These are phyloP conservation scores for Euborellia annulipes DNA, from an alignment of 1,140 invertebrate genomes.

Conservation along the genomic window DNA sequence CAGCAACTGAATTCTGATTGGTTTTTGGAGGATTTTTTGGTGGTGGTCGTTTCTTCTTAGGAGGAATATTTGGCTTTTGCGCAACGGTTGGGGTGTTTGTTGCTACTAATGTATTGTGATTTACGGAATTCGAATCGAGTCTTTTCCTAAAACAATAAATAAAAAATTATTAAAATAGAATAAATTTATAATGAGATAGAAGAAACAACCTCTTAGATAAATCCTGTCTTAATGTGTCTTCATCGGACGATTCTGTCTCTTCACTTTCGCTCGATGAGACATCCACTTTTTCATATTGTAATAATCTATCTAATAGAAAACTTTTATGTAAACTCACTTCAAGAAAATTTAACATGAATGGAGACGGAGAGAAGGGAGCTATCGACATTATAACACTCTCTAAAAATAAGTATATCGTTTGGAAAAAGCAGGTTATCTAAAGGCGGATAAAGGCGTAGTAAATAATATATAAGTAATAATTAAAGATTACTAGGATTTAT, in stretches of 20 bases:
- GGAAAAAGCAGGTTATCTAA: too few relatives aligned
- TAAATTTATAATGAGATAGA: neutral
- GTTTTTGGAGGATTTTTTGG: slow-evolving; percentile 16
- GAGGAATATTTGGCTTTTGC: slow-evolving; percentile 12
- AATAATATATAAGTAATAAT: too few relatives aligned
- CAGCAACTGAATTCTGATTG: slow-evolving; percentile 3
- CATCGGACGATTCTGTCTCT: slow-evolving; percentile 75
- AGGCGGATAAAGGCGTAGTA: too few relatives aligned
- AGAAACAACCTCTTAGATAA: slow-evolving; percentile 23
- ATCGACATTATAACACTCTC: too few relatives aligned
- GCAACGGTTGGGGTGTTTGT: slow-evolving; percentile 8
- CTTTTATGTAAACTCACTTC: slow-evolving; percentile 71
- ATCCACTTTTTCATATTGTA: slow-evolving; percentile 77
- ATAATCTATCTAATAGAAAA: slow-evolving; percentile 70
- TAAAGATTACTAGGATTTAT: too few relatives aligned
- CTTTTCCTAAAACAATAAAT: slow-evolving; percentile 25
- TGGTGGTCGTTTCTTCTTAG: slow-evolving; percentile 15
- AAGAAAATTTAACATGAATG: too few relatives aligned
- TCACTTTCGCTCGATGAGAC: slow-evolving; percentile 77
- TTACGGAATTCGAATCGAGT: slow-evolving; percentile 25
- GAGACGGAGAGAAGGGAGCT: too few relatives aligned
- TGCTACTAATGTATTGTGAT: slow-evolving; percentile 22
- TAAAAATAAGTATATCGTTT: too few relatives aligned
- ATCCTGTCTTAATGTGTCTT: slow-evolving; percentile 41
- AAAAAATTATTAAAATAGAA: too few relatives aligned